Base-by-base conservation (phyloP, 2,888 invertebrate species). In the Zaprionus lineosus region DNA sequence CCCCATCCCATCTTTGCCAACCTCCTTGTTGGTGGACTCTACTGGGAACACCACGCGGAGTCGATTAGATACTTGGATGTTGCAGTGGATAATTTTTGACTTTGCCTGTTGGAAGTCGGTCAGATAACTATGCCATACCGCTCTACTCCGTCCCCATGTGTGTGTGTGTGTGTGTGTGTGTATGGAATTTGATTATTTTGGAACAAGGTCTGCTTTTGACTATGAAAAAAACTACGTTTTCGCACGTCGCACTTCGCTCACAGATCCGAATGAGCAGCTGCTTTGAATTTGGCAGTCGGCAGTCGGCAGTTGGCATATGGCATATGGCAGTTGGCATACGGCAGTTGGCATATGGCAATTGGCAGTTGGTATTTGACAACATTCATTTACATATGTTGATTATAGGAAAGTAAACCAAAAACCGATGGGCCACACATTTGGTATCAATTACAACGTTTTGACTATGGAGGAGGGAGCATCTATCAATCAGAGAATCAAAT, bases 401-500 rank as follows among this genome's bases (percentile, higher is more conserved):
- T 73, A 73, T 58, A 28, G 9, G 44, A 37, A 56, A 55, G 37
- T 34, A 47, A 41, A 53, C 14, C 52, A 37, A 53, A 41, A 37
- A 16, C 50, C 26, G 26, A 21, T 41, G 47, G 24, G 24, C 18
- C 14, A 24, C 31, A 37, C 72, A 71, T 82, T 77, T 82, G 75
- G 70, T 78, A 66, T 82, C 62, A 50, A 74, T 75, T 75, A 74
- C 60, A 31, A 52, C 48, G 34, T 59, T 33, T 19, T n/a, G n/a
- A n/a, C n/a, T n/a, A n/a, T n/a, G n/a, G n/a, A n/a, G n/a, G 41
- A 19, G 43, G 68, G 26, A 34, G 31, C 46, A 61, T 41, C 61
- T 61, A 75, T 78, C 76, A 68, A 69, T 84, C 82, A 72, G 41
- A 56, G 46, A 75, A 61, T 68, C 75, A 74, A 78, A 79, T 75